Evolutionary conservation across 2,888 invertebrate species (phyloP).

Genomic region (Craniophora ligustri): DNA sequence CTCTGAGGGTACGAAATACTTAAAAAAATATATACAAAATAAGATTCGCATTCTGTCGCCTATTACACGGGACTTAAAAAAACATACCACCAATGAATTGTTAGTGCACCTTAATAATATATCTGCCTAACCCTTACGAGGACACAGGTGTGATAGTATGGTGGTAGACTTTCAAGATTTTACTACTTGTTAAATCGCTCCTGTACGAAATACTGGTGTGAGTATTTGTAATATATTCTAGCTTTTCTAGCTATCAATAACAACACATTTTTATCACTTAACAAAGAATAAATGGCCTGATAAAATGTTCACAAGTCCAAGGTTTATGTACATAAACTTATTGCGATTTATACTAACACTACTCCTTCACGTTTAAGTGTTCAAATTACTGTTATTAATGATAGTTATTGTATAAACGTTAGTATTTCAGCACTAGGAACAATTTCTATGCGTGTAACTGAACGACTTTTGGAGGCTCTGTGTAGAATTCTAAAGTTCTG

Average conservation of each 20-base stretch:
- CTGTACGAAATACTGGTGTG: too few relatives aligned
- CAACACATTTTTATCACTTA: constrained; percentile 13
- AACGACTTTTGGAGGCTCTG: neutral
- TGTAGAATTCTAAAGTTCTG: neutral
- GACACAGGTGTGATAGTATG: too few relatives aligned
- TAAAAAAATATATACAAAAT: too few relatives aligned
- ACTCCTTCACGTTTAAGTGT: constrained; percentile 43
- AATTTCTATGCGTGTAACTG: neutral
- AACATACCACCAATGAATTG: too few relatives aligned
- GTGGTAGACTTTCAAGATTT: too few relatives aligned
- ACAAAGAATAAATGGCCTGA: constrained; percentile 3
- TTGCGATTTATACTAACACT: constrained; percentile 33
- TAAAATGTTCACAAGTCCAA: constrained; percentile 33
- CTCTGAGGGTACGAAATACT: too few relatives aligned
- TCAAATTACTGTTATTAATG: constrained; percentile 38
- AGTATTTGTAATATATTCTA: neutral
- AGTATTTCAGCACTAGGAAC: neutral
- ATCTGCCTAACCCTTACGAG: too few relatives aligned
- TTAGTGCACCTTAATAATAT: too few relatives aligned
- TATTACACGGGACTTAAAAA: too few relatives aligned
- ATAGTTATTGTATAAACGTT: constrained; percentile 18
- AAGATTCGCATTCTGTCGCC: too few relatives aligned
- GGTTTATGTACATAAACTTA: constrained; percentile 20
- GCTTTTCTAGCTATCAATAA: constrained; percentile 19
- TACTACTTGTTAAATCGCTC: too few relatives aligned